Base-by-base conservation (phyloP, 2,113 vertebrate species). In the Peromyscus californicus region DNA sequence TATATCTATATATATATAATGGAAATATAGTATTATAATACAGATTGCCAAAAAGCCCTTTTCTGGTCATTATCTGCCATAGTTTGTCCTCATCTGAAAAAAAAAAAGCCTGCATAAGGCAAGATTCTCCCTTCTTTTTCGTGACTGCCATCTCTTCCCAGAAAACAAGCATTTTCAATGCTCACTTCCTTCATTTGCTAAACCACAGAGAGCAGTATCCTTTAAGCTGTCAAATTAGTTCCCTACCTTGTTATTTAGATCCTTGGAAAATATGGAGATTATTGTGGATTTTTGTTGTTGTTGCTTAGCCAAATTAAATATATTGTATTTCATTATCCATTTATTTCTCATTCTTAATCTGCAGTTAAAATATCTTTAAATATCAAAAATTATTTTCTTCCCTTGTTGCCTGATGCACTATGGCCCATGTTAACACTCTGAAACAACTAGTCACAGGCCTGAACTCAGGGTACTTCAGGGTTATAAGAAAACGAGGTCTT, bases 131-230 rank as follows among this genome's bases (percentile, higher is more conserved):
- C 22, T 24, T 57, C 21, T 39, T 48, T 12, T 11, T 29, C 33
- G 17, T 54, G 42, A 48, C 74, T 67, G 4, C 31, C 36, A 29
- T 63, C 45, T 80, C 63, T 67, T 36, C 29, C 59, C 26, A 80
- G n/a, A 61, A 84, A 89, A 78, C 9, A 79, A 94, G 22, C 36
- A 3, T 90, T 86, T 80, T 51, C 59, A 69, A 92, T 65, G 54
- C 24, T 90, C 33, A 51, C 79, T 90, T 88, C 42, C 82, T 97
- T 91, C 16, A 33, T 86, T 75, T 39, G 39, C 29, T 48, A 86
- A 94, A 76, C 61, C n/a, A 26, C 39, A 80, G 69, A 19, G 5
- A 59, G 36, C 19, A 45, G 24, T 69, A 70, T 82, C 59, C 79
- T 36, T 65, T 59, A 82, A 54, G 17, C 65, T 74, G 84, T 79